phyloP scores from a whole-genome alignment of 2,888 invertebrate genomes.

The Carcina quercana region DNA sequence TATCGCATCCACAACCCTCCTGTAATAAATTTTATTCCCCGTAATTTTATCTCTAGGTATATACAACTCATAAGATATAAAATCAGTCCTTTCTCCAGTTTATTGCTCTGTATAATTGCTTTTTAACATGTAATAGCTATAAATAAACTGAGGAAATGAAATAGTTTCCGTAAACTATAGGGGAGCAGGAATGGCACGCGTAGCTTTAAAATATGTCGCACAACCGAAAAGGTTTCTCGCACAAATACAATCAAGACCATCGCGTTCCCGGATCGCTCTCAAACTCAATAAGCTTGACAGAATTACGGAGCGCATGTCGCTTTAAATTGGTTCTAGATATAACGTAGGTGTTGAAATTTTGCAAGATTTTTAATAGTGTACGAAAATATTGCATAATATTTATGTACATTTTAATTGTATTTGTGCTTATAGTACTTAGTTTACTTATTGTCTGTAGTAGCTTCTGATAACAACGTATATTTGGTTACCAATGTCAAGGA shows the following conservation, averaged over 20 bases:
- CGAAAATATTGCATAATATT: too few relatives aligned
- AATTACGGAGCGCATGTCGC: constrained; percentile 24
- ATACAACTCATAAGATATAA: constrained; percentile 27
- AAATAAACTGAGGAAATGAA: not conserved
- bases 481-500: constrained; percentile 15
- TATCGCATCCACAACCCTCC: constrained; percentile 25
- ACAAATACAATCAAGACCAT: too few relatives aligned
- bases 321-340: too few relatives aligned
- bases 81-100: constrained; percentile 23
- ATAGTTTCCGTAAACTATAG: too few relatives aligned
- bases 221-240: too few relatives aligned
- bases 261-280: constrained; percentile 19
- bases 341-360: too few relatives aligned
- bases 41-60: constrained; percentile 30
- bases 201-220: too few relatives aligned
- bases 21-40: constrained; percentile 33
- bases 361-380: too few relatives aligned
- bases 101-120: constrained; percentile 26
- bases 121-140: constrained; percentile 19
- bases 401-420: too few relatives aligned
- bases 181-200: too few relatives aligned
- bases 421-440: too few relatives aligned
- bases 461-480: not conserved
- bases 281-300: constrained; percentile 42
- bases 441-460: too few relatives aligned